Conservation (phyloP, 2,888 invertebrate genomes). For the Pristionchus mayeri region DNA sequence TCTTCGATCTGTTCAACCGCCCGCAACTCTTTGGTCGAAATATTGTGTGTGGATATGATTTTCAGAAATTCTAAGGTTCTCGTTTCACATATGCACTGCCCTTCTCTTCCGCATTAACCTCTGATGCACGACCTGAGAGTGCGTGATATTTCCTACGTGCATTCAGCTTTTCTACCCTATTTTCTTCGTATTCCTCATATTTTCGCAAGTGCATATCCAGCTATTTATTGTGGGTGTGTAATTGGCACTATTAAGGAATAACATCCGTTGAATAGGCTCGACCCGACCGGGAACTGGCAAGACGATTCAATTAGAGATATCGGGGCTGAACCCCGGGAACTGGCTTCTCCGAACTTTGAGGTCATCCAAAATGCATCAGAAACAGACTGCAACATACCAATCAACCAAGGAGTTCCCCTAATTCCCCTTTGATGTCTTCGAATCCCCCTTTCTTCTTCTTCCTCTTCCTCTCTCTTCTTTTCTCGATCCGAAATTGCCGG, state of each 20-base stretch:
- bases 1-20: no score
- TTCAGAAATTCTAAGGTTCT: no score
- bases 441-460: not conserved
- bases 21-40: no score
- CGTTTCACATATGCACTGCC: no score
- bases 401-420: not conserved
- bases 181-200: not conserved
- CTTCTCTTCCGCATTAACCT: no score
- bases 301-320: not conserved
- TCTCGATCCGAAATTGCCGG: not conserved
- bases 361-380: constrained; percentile 40
- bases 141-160: no score
- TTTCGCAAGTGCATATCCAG: not conserved
- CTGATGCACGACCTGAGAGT: no score
- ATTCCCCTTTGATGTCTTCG: not conserved
- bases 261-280: not conserved
- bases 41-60: no score
- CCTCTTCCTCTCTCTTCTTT: not conserved
- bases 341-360: no score
- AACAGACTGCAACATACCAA: constrained; percentile 8
- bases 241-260: constrained; percentile 1
- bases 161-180: no score
- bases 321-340: not conserved
- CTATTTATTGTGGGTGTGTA: no score
- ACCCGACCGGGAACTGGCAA: not conserved